These are phyloP conservation scores for Leucania comma DNA, from an alignment of 2,888 invertebrate genomes.

Conservation along the genomic window DNA sequence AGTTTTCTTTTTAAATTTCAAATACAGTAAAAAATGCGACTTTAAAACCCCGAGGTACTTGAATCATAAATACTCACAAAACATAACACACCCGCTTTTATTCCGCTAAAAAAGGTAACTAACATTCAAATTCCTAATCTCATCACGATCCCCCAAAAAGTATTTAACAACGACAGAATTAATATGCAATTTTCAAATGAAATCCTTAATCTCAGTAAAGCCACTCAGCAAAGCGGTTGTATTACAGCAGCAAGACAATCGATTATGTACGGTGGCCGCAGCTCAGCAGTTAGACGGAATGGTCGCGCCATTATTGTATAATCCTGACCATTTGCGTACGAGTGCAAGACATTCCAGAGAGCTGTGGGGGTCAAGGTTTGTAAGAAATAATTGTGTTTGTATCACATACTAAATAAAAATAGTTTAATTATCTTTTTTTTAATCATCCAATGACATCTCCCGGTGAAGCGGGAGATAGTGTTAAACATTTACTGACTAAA, in stretches of 20 bases:
- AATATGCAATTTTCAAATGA: constrained; percentile 32
- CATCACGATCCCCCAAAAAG: background rate
- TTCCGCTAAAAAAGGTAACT: too few species aligned
- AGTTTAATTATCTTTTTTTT: too few species aligned
- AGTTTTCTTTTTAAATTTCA: too few species aligned
- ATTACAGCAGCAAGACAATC: constrained; percentile 68
- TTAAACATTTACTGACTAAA: too few species aligned
- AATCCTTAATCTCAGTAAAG: constrained; percentile 41
- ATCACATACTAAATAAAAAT: too few species aligned
- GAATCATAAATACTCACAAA: too few species aligned
- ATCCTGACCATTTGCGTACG: constrained; percentile 81
- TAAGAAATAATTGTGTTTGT: background rate
- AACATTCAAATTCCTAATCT: background rate
- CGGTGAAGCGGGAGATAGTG: too few species aligned
- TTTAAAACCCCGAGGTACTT: too few species aligned
- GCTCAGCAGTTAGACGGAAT: constrained; percentile 73
- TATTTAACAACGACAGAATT: constrained; percentile 13
- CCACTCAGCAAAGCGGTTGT: constrained; percentile 54
- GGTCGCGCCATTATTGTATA: constrained; percentile 82
- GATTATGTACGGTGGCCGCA: constrained; percentile 71
- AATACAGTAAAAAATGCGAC: too few species aligned
- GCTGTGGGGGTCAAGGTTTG: constrained; percentile 37
- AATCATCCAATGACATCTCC: too few species aligned
- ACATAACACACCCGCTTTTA: background rate
- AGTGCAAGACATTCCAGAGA: constrained; percentile 59